A percentile compares a stretch with the other conserved stretches of the same genome.
Conservation (phyloP, 2,113 vertebrate genomes). For the Misgurnus mizolepis region DNA sequence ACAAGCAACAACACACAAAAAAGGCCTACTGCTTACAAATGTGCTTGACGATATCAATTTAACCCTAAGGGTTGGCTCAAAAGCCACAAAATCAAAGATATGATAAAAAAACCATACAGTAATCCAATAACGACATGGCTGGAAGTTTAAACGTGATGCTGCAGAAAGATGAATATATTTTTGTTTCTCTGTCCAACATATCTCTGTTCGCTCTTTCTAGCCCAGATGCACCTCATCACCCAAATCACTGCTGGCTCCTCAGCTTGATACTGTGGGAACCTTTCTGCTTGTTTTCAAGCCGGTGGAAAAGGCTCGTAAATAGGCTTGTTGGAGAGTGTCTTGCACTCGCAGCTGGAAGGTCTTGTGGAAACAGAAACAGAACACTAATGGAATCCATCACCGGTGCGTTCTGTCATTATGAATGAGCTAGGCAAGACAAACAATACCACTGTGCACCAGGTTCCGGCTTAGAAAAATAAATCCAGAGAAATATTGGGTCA, state of each 20-base stretch:
- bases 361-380: conserved; percentile 46
- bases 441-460: conserved; percentile 51
- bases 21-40: conserved; percentile 32
- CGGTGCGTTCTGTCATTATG: conserved; percentile 35
- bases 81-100: neutral
- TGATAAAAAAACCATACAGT: neutral
- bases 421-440: conserved; percentile 52
- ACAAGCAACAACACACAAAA: conserved; percentile 32
- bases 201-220: conserved; percentile 4
- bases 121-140: neutral
- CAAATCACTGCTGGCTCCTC: conserved; percentile 32
- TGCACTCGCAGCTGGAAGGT: conserved; percentile 53
- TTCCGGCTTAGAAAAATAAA: conserved; percentile 52
- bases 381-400: conserved; percentile 54
- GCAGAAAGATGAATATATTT: neutral
- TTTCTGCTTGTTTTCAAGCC: conserved; percentile 47
- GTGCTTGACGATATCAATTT: neutral
- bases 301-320: conserved; percentile 54
- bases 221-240: conserved; percentile 49
- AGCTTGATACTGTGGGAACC: conserved; percentile 44
- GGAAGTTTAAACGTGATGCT: neutral
- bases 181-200: conserved; percentile 14
- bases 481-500: conserved; percentile 54
- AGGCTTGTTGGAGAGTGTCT: conserved; percentile 45
- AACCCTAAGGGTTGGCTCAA: neutral